These are phyloP conservation scores for Mirounga angustirostris DNA, from an alignment of 2,113 vertebrate species.

Conservation along the genomic window DNA sequence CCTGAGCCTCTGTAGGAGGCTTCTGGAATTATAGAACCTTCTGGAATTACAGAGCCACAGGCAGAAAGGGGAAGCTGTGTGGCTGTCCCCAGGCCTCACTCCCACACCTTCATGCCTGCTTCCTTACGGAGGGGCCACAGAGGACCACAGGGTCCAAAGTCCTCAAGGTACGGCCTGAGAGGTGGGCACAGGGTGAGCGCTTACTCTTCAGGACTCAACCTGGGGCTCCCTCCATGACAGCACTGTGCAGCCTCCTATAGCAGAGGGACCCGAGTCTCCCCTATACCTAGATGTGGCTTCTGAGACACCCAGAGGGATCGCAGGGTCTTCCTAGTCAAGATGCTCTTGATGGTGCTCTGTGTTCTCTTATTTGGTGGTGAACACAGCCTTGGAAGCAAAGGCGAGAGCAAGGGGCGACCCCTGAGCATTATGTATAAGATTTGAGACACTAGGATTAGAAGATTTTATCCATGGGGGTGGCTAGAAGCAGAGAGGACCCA, in stretches of 20 bases:
- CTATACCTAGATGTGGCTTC: neutral
- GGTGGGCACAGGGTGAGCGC: fast-evolving
- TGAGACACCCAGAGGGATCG: neutral
- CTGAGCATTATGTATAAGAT: neutral
- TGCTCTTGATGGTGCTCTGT: neutral
- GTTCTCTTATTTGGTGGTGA: neutral
- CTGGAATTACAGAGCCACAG: neutral
- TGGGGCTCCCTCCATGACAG: neutral
- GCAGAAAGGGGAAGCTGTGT: neutral
- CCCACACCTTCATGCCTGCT: neutral
- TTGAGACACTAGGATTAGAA: neutral
- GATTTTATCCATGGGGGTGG: neutral
- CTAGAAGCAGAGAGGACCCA: neutral
- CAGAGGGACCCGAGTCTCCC: neutral
- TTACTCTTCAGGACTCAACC: neutral
- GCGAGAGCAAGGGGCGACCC: too few relatives aligned
- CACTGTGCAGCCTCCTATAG: fast-evolving
- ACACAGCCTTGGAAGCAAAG: too few relatives aligned
- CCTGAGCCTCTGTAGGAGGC: neutral
- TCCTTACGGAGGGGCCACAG: neutral
- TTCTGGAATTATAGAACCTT: too few relatives aligned
- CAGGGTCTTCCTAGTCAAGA: neutral
- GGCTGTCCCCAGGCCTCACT: neutral
- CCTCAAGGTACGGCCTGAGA: neutral
- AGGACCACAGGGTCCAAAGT: fast-evolving